Evolutionary conservation across 1,140 invertebrate species (phyloP), one percentile per base, ranked within the genome.

Genomic region (Tyrophagus putrescentiae): DNA sequence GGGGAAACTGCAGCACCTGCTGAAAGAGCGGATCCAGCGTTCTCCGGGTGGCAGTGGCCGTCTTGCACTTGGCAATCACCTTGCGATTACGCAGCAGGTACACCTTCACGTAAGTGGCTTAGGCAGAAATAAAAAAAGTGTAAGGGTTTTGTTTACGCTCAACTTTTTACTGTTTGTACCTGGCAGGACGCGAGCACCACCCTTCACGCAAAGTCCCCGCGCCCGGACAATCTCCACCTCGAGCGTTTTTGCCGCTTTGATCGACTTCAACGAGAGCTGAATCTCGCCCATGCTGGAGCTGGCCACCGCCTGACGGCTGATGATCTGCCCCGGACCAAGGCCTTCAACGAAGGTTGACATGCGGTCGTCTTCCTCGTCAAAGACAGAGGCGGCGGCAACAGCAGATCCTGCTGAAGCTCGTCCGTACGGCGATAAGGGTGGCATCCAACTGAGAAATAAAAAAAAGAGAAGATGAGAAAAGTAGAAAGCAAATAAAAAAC

Each of bases 81-180:
- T 85, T 85, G 73, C 98, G 96, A n/a, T 92, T 88, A 68, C 82
- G 87, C 57, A 98, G 90, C 57, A 99, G 75, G 73, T 99, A 98
- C 13, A 98, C 90, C 77, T 99, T 99, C 0, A 98, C 93, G 73
- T 97, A 99, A 16, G 94, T 89, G 65, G 93, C 94, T 86, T 72
- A 78, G 76, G 62, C 65, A 60, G 69, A 60, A 67, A n/a, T n/a
- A n/a, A n/a, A n/a, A n/a, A n/a, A n/a, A n/a, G n/a, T n/a, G n/a
- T n/a, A n/a, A n/a, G n/a, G n/a, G n/a, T n/a, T n/a, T n/a, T n/a
- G n/a, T n/a, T n/a, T n/a, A n/a, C n/a, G n/a, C n/a, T n/a, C n/a
- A n/a, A n/a, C n/a, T n/a, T n/a, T n/a, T n/a, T n/a, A n/a, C n/a
- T 13, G 4, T 56, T 61, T 13, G 64, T 69, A 88, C 86, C 84